Percentiles rank a stretch among this genome's conserved stretches.
Conservation (phyloP, 1,140 invertebrate genomes). For the Drosophila pruinosa region DNA sequence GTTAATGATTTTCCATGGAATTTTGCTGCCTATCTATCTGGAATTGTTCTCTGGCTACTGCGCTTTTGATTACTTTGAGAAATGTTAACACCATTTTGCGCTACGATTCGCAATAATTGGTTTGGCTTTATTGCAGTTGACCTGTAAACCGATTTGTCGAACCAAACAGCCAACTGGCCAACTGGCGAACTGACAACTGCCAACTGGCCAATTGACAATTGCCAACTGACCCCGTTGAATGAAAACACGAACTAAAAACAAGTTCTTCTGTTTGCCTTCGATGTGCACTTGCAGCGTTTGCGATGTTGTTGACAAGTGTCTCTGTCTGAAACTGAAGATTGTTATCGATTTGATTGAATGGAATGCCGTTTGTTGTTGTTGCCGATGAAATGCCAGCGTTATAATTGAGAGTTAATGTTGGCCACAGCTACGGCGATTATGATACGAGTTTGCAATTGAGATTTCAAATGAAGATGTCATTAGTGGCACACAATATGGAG, state of each 20-base stretch:
- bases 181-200: slow-evolving; percentile 21
- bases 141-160: slow-evolving; percentile 48
- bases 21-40: not conserved
- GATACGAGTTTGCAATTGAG: slow-evolving; percentile 1
- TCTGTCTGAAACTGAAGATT: slow-evolving; percentile 32
- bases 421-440: slow-evolving; percentile 11
- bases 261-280: slow-evolving; percentile 28
- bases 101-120: slow-evolving; percentile 22
- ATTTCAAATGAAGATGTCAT: slow-evolving; percentile 28
- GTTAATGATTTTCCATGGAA: slow-evolving; percentile 77
- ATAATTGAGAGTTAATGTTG: slow-evolving; percentile 36
- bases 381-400: slow-evolving; percentile 16
- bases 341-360: slow-evolving; percentile 39
- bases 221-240: slow-evolving; percentile 42
- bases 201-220: slow-evolving; percentile 7
- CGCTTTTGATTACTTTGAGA: not conserved
- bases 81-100: slow-evolving; percentile 1
- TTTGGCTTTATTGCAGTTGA: slow-evolving; percentile 36
- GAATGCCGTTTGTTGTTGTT: slow-evolving; percentile 28
- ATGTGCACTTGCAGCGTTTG: slow-evolving; percentile 7
- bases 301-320: slow-evolving; percentile 26
- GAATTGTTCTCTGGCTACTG: not conserved
- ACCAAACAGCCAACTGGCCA: slow-evolving; percentile 21
- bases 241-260: slow-evolving; percentile 17
- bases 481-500: slow-evolving; percentile 10